Evolutionary conservation across 2,888 invertebrate genomes (phyloP).

Genomic region (Endotricha flammealis): DNA sequence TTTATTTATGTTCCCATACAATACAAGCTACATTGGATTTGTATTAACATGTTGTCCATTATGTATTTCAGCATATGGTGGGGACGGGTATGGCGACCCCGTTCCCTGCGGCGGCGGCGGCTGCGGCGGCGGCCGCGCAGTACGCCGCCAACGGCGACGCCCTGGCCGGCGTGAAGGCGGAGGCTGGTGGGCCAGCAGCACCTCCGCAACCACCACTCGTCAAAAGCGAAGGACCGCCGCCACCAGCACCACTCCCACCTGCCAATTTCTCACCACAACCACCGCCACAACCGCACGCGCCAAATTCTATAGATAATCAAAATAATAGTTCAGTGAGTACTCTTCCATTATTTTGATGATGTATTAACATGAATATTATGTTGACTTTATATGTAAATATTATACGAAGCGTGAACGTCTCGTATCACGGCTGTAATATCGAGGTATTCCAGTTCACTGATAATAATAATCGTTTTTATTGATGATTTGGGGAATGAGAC

Average conservation of each 20-base stretch:
- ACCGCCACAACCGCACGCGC: constrained; percentile 55
- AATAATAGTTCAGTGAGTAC: constrained; percentile 60
- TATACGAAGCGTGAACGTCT: too few relatives aligned
- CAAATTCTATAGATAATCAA: constrained; percentile 80
- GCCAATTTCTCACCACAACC: constrained; percentile 70
- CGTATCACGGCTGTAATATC: too few relatives aligned
- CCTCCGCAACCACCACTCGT: constrained; percentile 66
- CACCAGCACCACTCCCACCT: constrained; percentile 60
- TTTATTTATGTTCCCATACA: too few relatives aligned
- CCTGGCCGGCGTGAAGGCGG: constrained; percentile 72
- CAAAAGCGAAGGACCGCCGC: constrained; percentile 75
- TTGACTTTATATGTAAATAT: too few relatives aligned
- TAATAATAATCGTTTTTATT: too few relatives aligned
- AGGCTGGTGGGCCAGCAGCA: constrained; percentile 57
- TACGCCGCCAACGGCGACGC: constrained; percentile 76
- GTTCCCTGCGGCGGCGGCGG: constrained; percentile 82
- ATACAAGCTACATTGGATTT: too few relatives aligned
- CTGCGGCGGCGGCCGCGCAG: constrained; percentile 80
- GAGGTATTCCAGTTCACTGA: too few relatives aligned
- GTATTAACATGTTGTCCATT: constrained; percentile 12
- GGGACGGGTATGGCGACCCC: constrained; percentile 91
- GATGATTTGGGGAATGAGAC: too few relatives aligned
- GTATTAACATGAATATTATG: neutral
- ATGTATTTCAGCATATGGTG: constrained; percentile 91
- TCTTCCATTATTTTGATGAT: neutral